Percentiles rank a stretch among this genome's conserved stretches.
Evolutionary conservation across 2,113 vertebrate genomes (phyloP).

Genomic region (Arizona elegans): DNA sequence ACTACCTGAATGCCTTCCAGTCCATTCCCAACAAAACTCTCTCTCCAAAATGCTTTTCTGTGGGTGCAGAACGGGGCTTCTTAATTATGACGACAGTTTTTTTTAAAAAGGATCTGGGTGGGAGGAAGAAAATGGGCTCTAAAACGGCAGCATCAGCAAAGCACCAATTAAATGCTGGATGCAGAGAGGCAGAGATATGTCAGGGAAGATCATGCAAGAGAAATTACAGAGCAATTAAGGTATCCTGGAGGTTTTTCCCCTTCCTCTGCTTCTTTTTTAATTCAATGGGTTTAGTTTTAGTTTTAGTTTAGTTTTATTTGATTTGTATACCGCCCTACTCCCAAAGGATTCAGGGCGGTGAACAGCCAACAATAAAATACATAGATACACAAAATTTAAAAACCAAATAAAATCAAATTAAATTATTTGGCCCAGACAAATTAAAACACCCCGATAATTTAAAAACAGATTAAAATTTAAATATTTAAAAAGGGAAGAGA

Average conservation of each 20-base stretch:
- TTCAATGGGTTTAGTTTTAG: slow-evolving; percentile 1
- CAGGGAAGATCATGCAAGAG: slow-evolving; percentile 36
- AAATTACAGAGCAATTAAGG: slow-evolving; percentile 20
- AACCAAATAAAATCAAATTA: no score
- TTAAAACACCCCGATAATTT: no score
- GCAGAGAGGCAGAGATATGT: slow-evolving; percentile 39
- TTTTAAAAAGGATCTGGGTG: slow-evolving; percentile 42
- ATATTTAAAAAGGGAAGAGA: no score
- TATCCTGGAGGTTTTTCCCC: neutral
- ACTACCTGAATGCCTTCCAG: slow-evolving; percentile 41
- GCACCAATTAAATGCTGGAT: slow-evolving; percentile 29
- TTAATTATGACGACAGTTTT: slow-evolving; percentile 18
- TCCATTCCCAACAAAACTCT: slow-evolving; percentile 38
- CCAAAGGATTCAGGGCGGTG: no score
- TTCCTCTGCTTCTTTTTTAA: slow-evolving; percentile 12
- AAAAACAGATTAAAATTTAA: no score
- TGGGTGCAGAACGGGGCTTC: slow-evolving; percentile 27
- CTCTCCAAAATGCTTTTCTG: slow-evolving; percentile 9
- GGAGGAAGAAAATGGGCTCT: neutral
- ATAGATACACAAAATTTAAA: no score
- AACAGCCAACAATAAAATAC: no score
- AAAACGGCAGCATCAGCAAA: slow-evolving; percentile 33
- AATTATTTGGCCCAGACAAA: no score
- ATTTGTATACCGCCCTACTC: no score
- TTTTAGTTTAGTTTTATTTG: no score